Base-by-base conservation (phyloP, 1,140 invertebrate genomes). In the Delia radicum region DNA sequence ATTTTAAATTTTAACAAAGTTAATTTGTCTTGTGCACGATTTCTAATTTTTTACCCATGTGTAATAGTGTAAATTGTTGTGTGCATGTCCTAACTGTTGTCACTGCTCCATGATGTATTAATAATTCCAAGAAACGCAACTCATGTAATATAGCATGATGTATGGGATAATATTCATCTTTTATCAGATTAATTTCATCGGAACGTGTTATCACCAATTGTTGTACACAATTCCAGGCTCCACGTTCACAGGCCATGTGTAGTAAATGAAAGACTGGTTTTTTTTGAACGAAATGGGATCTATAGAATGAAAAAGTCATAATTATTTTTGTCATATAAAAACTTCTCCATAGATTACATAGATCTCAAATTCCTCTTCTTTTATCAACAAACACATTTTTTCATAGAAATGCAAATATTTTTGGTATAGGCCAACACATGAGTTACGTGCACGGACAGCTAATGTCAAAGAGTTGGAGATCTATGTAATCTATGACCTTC, bases 121-220 rank as follows among this genome's bases (percentile, higher is more conserved):
- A 85, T 33, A 92, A 81, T 79, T 92, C 91, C 6, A 93, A 84
- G 81, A 93, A 93, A 77, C 91, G 90, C 33, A 89, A 88, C 77
- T 92, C 90, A 80, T 92, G 91, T 28, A 92, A 87, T 6, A 91
- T 90, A 2, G 92, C 92, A 80, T 93, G 91, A 82, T 93, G 92
- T 72, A 93, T 92, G 6, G 92, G 92, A 86, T 92, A 93, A 82
- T 92, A 93, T 87, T 93, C 92, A 81, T 93, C 92, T 86, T 91
- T 93, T 67, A 92, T 90, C 63, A 91, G 89, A 82, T 93, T 92
- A 13, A 93, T 91, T 85, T 93, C 92, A 78, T 93, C 91, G 28
- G 90, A 90, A 46, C 92, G 87, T 67, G 91, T 91, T 13, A 89
- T 86, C 8, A 89, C 89, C 31, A 93, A 83, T 84, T 90, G 91